Base-by-base conservation (phyloP, 1,140 invertebrate genomes). In the Potamilus streckersoni region DNA sequence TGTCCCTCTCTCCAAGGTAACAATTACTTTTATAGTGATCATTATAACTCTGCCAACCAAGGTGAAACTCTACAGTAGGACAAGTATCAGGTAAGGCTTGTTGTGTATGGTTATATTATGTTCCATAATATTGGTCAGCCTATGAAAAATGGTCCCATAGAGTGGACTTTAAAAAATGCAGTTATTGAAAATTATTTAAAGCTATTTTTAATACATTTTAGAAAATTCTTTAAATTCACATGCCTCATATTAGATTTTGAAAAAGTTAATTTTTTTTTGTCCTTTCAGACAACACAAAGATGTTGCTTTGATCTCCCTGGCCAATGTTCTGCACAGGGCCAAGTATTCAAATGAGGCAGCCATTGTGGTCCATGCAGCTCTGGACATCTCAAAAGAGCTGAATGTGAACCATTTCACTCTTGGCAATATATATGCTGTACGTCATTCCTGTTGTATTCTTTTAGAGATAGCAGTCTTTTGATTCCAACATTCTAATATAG, bases 321-420 rank as follows among this genome's bases (percentile, higher is more conserved):
- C 94, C n/a, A 94, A 94, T 64, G 93, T 96, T 83, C 90, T 97
- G 12, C 95, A 96, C 81, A 92, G 94, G 59, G 92, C 93, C 68
- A 92, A 93, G 67, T 91, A 93, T 79, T 93, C 93, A 16, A 93
- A 93, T 77, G 95, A 97, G 89, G 95, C 95, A 14, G 93, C 94
- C 17, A 92, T 95, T 73, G 91, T 97, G 68, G 91, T 96, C 0
- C 93, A 94, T 81, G 93, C 94, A 55, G 95, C 96, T 1, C 92
- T 96, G 49, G 95, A 96, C 84, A 93, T 96, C 84, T 93, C 94
- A 15, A 93, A 94, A 14, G 89, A 91, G 56, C 92, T 93, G 83
- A 92, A 94, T 63, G 92, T 94, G 31, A 93, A 93, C 79, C 94
- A 96, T 89, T 93, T 95, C 82, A 94, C 94, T 8, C 89, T 97